phyloP scores from a whole-genome alignment of 2,888 invertebrate species.

The Zeuzera pyrina region DNA sequence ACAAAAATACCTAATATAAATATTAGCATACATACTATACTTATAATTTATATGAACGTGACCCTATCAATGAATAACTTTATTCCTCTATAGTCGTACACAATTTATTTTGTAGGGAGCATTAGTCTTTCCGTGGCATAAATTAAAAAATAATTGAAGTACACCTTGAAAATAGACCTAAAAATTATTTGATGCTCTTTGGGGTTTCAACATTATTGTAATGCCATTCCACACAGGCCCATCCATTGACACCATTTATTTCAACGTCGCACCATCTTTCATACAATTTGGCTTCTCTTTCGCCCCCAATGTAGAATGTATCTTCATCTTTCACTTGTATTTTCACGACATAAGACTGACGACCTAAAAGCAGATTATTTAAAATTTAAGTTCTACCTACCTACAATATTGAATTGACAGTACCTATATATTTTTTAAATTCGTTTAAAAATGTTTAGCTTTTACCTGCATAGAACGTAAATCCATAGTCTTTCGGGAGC shows the following conservation, averaged over 20 bases:
- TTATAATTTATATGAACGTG: too few species aligned
- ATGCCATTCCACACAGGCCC: constrained; percentile 78
- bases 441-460: constrained; percentile 1
- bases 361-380: constrained; percentile 50
- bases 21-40: too few species aligned
- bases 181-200: constrained; percentile 1
- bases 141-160: too few species aligned
- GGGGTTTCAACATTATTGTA: constrained; percentile 65
- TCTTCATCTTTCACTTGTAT: constrained; percentile 69
- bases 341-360: constrained; percentile 59
- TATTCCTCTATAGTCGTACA: too few species aligned
- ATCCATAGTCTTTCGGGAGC: constrained; percentile 75
- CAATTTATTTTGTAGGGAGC: too few species aligned
- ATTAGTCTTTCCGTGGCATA: too few species aligned
- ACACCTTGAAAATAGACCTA: too few species aligned
- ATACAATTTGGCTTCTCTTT: constrained; percentile 71
- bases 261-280: constrained; percentile 73
- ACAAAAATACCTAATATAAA: too few species aligned
- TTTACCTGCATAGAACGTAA: constrained; percentile 72
- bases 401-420: too few species aligned
- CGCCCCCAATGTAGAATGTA: constrained; percentile 72
- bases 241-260: constrained; percentile 76
- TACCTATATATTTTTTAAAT: too few species aligned
- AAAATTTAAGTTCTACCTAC: too few species aligned
- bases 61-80: too few species aligned